A percentile compares a stretch with the other conserved stretches of the same genome.
Evolutionary conservation across 2,888 invertebrate genomes (phyloP).

Genomic region (Drosophila testacea): DNA sequence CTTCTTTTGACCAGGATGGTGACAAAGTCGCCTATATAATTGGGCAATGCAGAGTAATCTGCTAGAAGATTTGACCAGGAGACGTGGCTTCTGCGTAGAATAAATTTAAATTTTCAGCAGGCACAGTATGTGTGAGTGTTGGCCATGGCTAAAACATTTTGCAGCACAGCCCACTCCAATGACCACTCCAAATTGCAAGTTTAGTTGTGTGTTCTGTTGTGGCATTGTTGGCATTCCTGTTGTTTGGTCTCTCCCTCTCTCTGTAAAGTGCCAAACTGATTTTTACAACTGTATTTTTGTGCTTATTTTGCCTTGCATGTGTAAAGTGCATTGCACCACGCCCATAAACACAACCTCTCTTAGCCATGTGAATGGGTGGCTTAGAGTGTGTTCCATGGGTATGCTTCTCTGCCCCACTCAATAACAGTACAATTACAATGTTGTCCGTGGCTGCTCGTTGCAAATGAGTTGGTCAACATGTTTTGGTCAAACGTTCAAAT

Average conservation of each 20-base stretch:
- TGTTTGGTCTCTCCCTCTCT: slow-evolving; percentile 8
- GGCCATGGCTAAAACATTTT: slow-evolving; percentile 54
- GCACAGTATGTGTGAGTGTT: neutral
- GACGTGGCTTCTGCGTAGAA: slow-evolving; percentile 53
- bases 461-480: slow-evolving; percentile 77
- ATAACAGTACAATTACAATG: slow-evolving; percentile 73
- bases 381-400: slow-evolving; percentile 15
- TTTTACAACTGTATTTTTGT: slow-evolving; percentile 60
- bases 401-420: slow-evolving; percentile 17
- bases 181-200: slow-evolving; percentile 6
- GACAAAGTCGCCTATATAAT: slow-evolving; percentile 67
- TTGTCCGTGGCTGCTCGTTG: slow-evolving; percentile 65
- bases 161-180: slow-evolving; percentile 34
- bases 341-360: slow-evolving; percentile 28
- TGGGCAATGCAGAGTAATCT: slow-evolving; percentile 40
- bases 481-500: slow-evolving; percentile 44
- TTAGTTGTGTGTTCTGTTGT: slow-evolving; percentile 23
- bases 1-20: slow-evolving; percentile 31
- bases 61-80: slow-evolving; percentile 34
- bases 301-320: slow-evolving; percentile 64
- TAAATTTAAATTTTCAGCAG: slow-evolving; percentile 74
- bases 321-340: slow-evolving; percentile 55
- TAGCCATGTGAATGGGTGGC: neutral
- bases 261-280: slow-evolving; percentile 69
- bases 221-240: slow-evolving; percentile 40